A percentile compares a stretch with the other conserved stretches of the same genome.
Evolutionary conservation across 2,113 vertebrate species (phyloP).

Genomic region (Haemorhous mexicanus): DNA sequence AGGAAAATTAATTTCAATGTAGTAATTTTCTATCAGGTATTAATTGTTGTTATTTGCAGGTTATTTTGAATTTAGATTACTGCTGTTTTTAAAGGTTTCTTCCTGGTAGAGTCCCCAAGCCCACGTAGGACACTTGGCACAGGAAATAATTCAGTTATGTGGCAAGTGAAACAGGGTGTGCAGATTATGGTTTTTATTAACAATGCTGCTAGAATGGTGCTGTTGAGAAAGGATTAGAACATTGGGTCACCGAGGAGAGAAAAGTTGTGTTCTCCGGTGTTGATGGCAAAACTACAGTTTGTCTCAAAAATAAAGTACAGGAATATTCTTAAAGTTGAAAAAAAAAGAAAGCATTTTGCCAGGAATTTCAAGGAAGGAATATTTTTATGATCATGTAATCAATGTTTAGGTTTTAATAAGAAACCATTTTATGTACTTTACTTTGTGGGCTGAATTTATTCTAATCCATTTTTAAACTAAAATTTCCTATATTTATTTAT

Average conservation of each 20-base stretch:
- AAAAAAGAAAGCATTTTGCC: background rate
- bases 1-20: background rate
- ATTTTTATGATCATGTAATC: background rate
- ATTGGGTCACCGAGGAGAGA: background rate
- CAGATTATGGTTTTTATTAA: background rate
- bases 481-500: background rate
- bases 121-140: background rate
- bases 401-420: background rate
- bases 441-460: background rate
- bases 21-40: background rate
- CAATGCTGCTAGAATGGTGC: background rate
- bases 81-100: background rate
- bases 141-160: background rate
- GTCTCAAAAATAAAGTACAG: background rate
- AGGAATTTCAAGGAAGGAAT: background rate
- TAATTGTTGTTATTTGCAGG: background rate
- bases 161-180: background rate
- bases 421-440: background rate
- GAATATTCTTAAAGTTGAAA: background rate
- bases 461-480: background rate
- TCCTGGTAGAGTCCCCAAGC: background rate
- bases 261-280: background rate
- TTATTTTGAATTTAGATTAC: background rate
- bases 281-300: background rate
- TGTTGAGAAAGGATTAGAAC: background rate